Conservation (phyloP, 2,888 invertebrate species). For the Petrophora chlorosata region DNA sequence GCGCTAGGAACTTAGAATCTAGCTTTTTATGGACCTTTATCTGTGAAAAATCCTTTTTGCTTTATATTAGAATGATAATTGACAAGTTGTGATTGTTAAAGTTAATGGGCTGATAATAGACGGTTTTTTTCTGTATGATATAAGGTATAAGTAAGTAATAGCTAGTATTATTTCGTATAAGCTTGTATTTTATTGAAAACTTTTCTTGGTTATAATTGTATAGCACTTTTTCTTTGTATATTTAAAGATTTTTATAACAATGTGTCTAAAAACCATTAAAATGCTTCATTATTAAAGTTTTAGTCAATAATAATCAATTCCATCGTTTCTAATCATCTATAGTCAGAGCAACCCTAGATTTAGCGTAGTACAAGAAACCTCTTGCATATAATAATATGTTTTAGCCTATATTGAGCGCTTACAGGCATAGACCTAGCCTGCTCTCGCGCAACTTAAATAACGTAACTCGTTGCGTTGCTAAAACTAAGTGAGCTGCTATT, state of each 20-base stretch:
- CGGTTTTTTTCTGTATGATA: constrained; percentile 6
- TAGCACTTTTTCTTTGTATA: background rate
- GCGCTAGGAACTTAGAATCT: constrained; percentile 64
- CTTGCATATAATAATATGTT: constrained; percentile 84
- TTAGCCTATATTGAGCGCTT: constrained; percentile 82
- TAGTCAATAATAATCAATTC: constrained; percentile 17
- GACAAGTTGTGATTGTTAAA: constrained; percentile 15
- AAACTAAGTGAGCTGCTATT: no score
- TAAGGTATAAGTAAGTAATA: no score
- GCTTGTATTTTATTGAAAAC: no score
- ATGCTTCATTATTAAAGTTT: no score
- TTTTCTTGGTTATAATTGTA: no score
- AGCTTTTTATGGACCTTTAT: constrained; percentile 29
- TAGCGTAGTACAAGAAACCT: constrained; percentile 82
- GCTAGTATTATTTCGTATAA: no score
- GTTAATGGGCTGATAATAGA: constrained; percentile 19
- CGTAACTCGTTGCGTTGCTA: constrained; percentile 30
- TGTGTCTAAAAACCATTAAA: no score
- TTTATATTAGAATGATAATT: constrained; percentile 15
- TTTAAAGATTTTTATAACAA: no score
- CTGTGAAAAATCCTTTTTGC: constrained; percentile 19
- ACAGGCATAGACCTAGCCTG: constrained; percentile 56
- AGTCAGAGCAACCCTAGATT: constrained; percentile 67
- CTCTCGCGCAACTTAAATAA: constrained; percentile 44
- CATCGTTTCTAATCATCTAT: constrained; percentile 34